Conservation (phyloP, 35 echinoderm and acorn worm species). For the Lytechinus pictus region DNA sequence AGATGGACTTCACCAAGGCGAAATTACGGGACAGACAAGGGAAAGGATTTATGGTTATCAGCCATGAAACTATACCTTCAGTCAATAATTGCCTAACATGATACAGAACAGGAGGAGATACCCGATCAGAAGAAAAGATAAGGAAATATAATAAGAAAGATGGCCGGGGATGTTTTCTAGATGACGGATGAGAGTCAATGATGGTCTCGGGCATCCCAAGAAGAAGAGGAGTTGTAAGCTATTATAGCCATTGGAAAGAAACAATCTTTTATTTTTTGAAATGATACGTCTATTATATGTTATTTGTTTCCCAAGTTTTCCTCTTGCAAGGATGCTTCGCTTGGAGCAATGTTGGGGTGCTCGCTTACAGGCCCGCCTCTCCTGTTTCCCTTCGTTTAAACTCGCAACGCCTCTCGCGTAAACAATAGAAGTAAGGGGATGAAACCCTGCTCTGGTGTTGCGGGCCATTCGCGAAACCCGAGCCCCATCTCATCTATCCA, state of each 20-base stretch:
- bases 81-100: conserved; percentile 50
- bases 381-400: conserved; percentile 11
- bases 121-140: background rate
- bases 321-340: background rate
- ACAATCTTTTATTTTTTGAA: conserved; percentile 30
- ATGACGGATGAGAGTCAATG: conserved; percentile 32
- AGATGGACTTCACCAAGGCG: background rate
- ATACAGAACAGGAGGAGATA: conserved; percentile 23
- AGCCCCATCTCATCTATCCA: conserved; percentile 9
- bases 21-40: conserved; percentile 1
- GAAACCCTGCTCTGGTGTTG: conserved; percentile 42
- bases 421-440: conserved; percentile 37
- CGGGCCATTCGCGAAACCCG: conserved; percentile 42
- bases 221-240: background rate
- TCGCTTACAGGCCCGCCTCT: conserved; percentile 31
- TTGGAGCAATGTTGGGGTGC: conserved; percentile 47
- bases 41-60: background rate
- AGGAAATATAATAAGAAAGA: conserved; percentile 30
- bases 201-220: background rate
- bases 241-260: background rate
- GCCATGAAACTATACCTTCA: conserved; percentile 8
- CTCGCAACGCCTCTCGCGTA: conserved; percentile 25
- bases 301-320: conserved; percentile 39
- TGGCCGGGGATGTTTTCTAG: conserved; percentile 34
- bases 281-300: conserved; percentile 55